Conservation (phyloP, 2,888 invertebrate species). For the Hydrotaea cyrtoneurina region DNA sequence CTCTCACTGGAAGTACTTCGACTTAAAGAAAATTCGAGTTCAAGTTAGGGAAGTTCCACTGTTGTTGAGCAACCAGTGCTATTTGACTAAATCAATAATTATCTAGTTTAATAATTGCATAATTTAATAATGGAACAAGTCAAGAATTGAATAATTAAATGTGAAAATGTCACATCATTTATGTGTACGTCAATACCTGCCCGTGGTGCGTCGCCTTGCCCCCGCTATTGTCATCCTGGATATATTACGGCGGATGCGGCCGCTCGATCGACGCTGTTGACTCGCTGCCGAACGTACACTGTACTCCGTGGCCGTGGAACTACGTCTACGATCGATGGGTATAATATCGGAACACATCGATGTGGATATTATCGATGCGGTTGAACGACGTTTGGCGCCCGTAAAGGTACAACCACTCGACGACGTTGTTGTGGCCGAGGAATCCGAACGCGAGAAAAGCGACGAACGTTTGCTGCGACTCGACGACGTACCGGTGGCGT, state of each 20-base stretch:
- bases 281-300: conserved; percentile 73
- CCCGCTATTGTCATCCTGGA: conserved; percentile 80
- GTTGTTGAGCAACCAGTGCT: too few relatives aligned
- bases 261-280: conserved; percentile 78
- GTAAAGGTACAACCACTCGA: conserved; percentile 79
- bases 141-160: too few relatives aligned
- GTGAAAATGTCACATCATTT: too few relatives aligned
- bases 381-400: conserved; percentile 79
- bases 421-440: conserved; percentile 80
- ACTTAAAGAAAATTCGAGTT: too few relatives aligned
- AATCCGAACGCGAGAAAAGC: conserved; percentile 80
- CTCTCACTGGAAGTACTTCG: too few relatives aligned
- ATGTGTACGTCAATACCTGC: conserved; percentile 75
- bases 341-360: conserved; percentile 79
- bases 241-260: conserved; percentile 78
- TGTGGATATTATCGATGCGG: conserved; percentile 79
- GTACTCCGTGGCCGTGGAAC: conserved; percentile 78
- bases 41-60: too few relatives aligned
- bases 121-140: too few relatives aligned
- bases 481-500: conserved; percentile 72
- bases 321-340: conserved; percentile 77
- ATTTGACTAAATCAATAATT: too few relatives aligned
- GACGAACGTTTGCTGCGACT: conserved; percentile 78
- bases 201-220: conserved; percentile 80
- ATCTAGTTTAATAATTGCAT: too few relatives aligned